Conservation (phyloP, 1,140 invertebrate genomes). For the Calosoma granatense region DNA sequence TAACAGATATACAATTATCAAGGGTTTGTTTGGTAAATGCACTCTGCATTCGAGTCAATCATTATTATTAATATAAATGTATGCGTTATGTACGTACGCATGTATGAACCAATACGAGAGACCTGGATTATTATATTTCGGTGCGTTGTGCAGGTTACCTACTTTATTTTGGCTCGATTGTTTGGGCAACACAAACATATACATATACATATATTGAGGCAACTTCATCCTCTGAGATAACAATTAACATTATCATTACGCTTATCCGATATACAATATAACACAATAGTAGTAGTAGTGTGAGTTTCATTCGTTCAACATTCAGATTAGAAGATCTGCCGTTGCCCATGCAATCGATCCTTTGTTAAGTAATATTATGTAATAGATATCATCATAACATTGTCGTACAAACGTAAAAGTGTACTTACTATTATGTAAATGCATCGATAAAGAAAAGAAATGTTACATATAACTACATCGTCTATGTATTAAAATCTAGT, state of each 20-base stretch:
- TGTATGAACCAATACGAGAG: slow-evolving; percentile 1
- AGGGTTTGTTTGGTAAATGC: too few species aligned
- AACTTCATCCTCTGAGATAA: too few species aligned
- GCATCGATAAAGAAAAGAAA: neutral
- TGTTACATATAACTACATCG: slow-evolving; percentile 4
- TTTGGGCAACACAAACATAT: too few species aligned
- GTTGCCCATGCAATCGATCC: too few species aligned
- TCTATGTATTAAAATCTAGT: slow-evolving; percentile 4
- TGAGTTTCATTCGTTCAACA: too few species aligned
- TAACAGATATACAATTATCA: slow-evolving; percentile 5
- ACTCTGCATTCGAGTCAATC: slow-evolving; percentile 3
- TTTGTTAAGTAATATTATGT: neutral
- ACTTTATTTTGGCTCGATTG: too few species aligned
- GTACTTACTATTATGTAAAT: neutral
- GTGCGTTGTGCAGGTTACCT: slow-evolving; percentile 5
- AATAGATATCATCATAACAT: neutral
- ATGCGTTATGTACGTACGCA: neutral
- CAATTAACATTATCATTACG: too few species aligned
- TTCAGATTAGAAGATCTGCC: too few species aligned
- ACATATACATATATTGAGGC: too few species aligned
- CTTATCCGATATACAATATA: too few species aligned
- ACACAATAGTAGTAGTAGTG: too few species aligned
- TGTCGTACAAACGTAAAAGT: neutral
- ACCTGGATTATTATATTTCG: slow-evolving; percentile 3
- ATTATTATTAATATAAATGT: neutral